Base-by-base conservation (phyloP, 2,888 invertebrate genomes). In the Lasioglossum villosulum region DNA sequence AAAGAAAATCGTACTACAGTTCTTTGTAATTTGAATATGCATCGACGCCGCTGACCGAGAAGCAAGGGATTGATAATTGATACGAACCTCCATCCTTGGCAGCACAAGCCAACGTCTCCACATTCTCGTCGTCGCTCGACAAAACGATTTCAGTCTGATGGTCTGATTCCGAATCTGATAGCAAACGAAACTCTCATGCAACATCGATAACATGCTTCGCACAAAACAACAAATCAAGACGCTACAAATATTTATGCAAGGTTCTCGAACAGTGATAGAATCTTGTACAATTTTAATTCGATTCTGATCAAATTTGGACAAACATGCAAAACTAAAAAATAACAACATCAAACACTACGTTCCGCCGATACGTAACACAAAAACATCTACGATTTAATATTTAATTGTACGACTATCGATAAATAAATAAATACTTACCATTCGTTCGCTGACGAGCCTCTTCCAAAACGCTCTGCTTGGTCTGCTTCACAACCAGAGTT, bases 401-500 rank as follows among this genome's bases (percentile, higher is more conserved):
- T 6, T 23, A 2, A 6, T 23, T 48, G 23, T 56, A 56, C 16
- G 5, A 52, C 56, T 30, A 16, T 63, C 10, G 16, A 56, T n/a
- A 19, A 75, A 48, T 68, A 37, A 73, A 19, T 30, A 5, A 10
- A 16, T 52, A 95, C 96, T 96, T 95, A 98, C 98, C 98, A 96
- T 98, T 98, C 92, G 98, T 97, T 93, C 98, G 97, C 95, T 97
- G 97, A 94, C 98, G 97, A 91, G 98, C 98, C 95, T 98, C 98
- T 94, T 98, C 98, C 93, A 99, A 96, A 91, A 98, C 98, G 93
- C 97, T 98, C 96, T 98, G 98, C 95, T 98, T 98, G 95, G 98
- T 98, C 96, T 99, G 98, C 96, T 98, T 98, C 94, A 99, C 99
- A 93, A 99, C 98, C 94, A 98, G 96, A 87, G 98, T 98, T 95